Base-by-base conservation (phyloP, 1,140 invertebrate genomes). In the Sinonovacula constricta region DNA sequence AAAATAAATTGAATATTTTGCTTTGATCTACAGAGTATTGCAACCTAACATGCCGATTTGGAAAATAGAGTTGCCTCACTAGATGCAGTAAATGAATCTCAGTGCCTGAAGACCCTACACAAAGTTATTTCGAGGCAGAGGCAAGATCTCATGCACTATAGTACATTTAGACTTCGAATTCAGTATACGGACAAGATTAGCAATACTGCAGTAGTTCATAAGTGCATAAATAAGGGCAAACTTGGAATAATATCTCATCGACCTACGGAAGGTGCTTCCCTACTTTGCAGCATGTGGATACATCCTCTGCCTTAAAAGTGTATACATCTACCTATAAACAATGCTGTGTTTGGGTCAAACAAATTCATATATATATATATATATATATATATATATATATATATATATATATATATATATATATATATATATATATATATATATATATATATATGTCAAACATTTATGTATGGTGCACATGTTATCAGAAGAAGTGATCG, bases 121-220 rank as follows among this genome's bases (percentile, higher is more conserved):
- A 31, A 31, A 18, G n/a, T 24, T 2, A 2, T 36, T 10, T n/a
- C 15, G 18, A 34, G 26, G 18, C 28, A 67, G 28, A 49, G 45
- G 36, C 34, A 67, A 49, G 14, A 51, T 28, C 45, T 67, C 22
- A 10, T 24, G 12, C 36, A 28, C n/a, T 39, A 66, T 28, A 39
- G 66, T n/a, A 68, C 63, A 4, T 10, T 36, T 5, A 66, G 26
- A 49, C 26, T 66, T 12, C 45, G 63, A 36, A 14, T 66, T 7
- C 10, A 10, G 36, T 66, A 66, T 66, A 53, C 56, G 67, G 51
- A 69, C 28, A 69, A 54, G 67, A 26, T 67, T 45, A 34, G 7
- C 22, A 30, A 26, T 69, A 24, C 26, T 69, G 28, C 67, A n/a
- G 45, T 10, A 56, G 22, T 69, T 69, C 36, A 53, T 69, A 15